phyloP scores from a whole-genome alignment of 2,113 vertebrate species.

The Crotophaga sulcirostris region DNA sequence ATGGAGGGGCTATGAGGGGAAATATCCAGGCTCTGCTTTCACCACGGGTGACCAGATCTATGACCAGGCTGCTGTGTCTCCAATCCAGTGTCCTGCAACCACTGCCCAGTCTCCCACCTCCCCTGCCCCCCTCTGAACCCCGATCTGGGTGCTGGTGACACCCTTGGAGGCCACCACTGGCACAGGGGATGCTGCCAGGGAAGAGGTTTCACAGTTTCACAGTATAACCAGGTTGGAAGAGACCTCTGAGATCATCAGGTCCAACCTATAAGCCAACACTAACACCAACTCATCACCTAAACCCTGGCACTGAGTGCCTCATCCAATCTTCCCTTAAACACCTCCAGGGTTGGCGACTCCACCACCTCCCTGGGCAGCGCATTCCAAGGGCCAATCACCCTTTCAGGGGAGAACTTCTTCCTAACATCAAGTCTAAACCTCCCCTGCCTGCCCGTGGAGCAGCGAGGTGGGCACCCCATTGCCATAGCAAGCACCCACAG shows the following conservation, averaged over 20 bases:
- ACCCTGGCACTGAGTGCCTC: no score
- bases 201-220: no score
- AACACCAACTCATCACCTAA: no score
- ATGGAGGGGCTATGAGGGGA: neutral
- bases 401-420: no score
- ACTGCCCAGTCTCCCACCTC: neutral
- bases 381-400: no score
- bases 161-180: accelerated
- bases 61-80: neutral
- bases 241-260: no score
- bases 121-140: neutral
- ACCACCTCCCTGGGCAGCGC: no score
- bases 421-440: no score
- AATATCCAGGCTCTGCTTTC: neutral
- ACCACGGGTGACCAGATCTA: accelerated
- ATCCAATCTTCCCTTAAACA: no score
- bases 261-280: no score
- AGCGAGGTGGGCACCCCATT: accelerated
- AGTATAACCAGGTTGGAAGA: no score
- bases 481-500: neutral
- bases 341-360: no score
- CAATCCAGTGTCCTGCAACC: neutral
- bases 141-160: neutral
- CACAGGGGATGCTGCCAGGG: neutral
- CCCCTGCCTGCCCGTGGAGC: accelerated